Evolutionary conservation across 2,797 vertebrate genomes (phyloP).

Genomic region (Poecilia velifera): DNA sequence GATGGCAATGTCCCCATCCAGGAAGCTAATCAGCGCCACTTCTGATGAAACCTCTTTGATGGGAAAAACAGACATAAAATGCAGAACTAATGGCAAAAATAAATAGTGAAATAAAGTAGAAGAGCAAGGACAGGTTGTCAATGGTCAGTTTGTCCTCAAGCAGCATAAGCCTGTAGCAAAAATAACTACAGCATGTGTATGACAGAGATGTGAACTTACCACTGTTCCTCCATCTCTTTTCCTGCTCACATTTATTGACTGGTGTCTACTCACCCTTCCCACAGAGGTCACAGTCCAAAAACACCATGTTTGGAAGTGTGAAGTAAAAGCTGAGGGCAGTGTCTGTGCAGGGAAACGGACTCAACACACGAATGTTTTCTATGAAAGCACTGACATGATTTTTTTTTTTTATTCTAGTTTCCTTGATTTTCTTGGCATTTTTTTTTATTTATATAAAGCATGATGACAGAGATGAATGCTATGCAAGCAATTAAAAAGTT

Average conservation of each 20-base stretch:
- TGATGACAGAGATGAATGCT: not conserved
- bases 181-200: not conserved
- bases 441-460: not conserved
- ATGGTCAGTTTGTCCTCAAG: not conserved
- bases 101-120: not conserved
- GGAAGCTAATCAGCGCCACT: not conserved
- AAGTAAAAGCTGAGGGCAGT: not conserved
- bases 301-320: not conserved
- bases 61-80: not conserved
- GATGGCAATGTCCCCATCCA: not conserved
- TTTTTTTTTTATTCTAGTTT: not conserved
- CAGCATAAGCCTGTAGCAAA: not conserved
- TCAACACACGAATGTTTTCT: not conserved
- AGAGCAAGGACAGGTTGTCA: not conserved
- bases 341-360: not conserved
- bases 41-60: not conserved
- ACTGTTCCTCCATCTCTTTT: not conserved
- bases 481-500: not conserved
- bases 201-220: not conserved
- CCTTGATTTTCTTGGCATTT: not conserved
- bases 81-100: not conserved
- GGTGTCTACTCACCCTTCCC: not conserved
- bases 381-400: not conserved
- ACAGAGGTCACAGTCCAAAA: slow-evolving; percentile 1
- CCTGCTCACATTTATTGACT: slow-evolving; percentile 1